phyloP scores from a whole-genome alignment of 2,797 vertebrate genomes.

The Scarus forsteni region DNA sequence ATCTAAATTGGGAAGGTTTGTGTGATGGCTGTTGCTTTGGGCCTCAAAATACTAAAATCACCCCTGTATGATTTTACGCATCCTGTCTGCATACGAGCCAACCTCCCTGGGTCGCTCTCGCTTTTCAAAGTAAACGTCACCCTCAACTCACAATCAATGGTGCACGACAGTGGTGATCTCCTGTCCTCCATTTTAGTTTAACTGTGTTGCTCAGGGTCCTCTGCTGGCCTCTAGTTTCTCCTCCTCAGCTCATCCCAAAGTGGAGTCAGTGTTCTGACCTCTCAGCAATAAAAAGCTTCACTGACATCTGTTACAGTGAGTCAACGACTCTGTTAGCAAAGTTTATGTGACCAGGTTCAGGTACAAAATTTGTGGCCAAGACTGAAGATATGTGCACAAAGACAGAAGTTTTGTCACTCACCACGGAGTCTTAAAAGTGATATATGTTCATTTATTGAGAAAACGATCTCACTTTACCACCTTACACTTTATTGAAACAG shows the following conservation, averaged over 20 bases:
- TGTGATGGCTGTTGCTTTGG: too few relatives aligned
- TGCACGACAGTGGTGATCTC: constrained; percentile 53
- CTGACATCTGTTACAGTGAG: constrained; percentile 46
- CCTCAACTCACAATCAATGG: constrained; percentile 40
- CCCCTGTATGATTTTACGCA: constrained; percentile 9
- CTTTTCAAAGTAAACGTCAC: constrained; percentile 51
- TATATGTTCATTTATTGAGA: constrained; percentile 16
- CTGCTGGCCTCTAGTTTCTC: constrained; percentile 25
- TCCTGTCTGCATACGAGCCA: constrained; percentile 19
- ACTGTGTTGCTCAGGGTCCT: not conserved
- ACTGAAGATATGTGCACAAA: constrained; percentile 9
- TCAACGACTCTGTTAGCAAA: constrained; percentile 2
- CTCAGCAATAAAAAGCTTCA: constrained; percentile 35
- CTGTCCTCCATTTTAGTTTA: constrained; percentile 38
- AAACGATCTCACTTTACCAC: constrained; percentile 27
- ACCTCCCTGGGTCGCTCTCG: not conserved
- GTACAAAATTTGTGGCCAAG: constrained; percentile 28
- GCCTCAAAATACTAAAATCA: too few relatives aligned
- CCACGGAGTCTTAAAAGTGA: constrained; percentile 13
- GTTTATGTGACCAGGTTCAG: constrained; percentile 46
- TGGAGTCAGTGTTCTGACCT: constrained; percentile 24
- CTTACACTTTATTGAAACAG: constrained; percentile 1
- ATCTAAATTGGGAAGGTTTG: too few relatives aligned
- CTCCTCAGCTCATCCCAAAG: constrained; percentile 26
- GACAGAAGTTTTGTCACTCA: constrained; percentile 23